Evolutionary conservation across 1,140 invertebrate species (phyloP), one percentile per base, ranked within the genome.

Genomic region (Lutraria rhynchaena): DNA sequence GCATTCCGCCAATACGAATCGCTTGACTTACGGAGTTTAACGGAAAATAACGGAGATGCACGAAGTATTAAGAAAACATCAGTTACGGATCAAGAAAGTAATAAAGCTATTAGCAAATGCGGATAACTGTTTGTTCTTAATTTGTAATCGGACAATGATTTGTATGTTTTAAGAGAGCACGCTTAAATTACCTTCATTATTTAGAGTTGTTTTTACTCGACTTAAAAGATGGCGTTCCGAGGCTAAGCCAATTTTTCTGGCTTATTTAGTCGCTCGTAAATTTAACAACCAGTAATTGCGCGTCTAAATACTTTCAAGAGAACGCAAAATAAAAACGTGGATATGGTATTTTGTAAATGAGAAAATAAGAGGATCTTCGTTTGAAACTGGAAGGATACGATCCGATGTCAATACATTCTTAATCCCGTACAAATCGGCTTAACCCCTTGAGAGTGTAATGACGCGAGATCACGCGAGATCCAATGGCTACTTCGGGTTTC

Each of bases 361-460:
- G 76, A 80, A 80, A 70, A 80, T 80, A 80, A 80, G 76, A 80
- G 76, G 61, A 55, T 80, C 69, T 80, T 80, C 67, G 63, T 70
- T 80, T 70, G 46, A 80, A 80, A 70, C 31, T 22, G 31, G 17
- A 33, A 31, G 17, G 51, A 80, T 70, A 80, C 61, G 51, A 80
- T 80, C 76, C 11, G n/a, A 37, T 41, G 53, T 80, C 55, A 67
- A 60, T 80, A 69, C 22, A 22, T 22, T 17, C 55, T 49, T 69
- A 80, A 80, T 80, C 63, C 76, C 37, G n/a, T 31, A 27, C 55
- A 70, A 69, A 67, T 80, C 76, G 76, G 76, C 65, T 80, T 70
- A 80, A 80, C 76, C 76, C 76, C 53, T 22, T 7, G 76, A 70
- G 76, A 69, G 22, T 35, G 51, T 74, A 58, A 74, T 74, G 71